Percentiles rank a stretch among this genome's conserved stretches.
Conservation (phyloP, 2,888 invertebrate genomes). For the Drosophila longiperda region DNA sequence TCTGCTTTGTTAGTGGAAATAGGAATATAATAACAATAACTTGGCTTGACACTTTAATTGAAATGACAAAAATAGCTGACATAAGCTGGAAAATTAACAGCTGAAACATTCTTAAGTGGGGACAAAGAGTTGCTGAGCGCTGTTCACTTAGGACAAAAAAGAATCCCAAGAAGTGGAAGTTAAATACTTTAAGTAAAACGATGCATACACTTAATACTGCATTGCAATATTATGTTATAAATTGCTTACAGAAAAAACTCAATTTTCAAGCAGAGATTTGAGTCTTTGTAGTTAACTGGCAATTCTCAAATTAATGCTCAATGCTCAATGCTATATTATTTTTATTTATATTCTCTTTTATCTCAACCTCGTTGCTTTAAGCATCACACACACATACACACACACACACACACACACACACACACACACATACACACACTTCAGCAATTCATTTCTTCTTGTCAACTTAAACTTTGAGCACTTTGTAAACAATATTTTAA, state of each 20-base stretch:
- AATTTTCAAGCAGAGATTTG: background rate
- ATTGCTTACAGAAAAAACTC: background rate
- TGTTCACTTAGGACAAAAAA: background rate
- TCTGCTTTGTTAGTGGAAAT: constrained; percentile 32
- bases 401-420: constrained; percentile 2
- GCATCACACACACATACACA: constrained; percentile 1
- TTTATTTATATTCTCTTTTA: constrained; percentile 1
- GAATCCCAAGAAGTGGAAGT: background rate
- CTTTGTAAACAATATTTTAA: constrained; percentile 70
- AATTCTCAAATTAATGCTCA: background rate
- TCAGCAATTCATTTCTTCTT: constrained; percentile 40
- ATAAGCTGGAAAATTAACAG: constrained; percentile 33
- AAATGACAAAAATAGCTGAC: constrained; percentile 63
- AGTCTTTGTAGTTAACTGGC: background rate
- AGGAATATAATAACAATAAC: constrained; percentile 64
- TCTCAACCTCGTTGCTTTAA: constrained; percentile 3
- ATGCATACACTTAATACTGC: background rate
- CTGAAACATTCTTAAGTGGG: constrained; percentile 12
- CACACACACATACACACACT: constrained; percentile 7
- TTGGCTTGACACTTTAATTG: constrained; percentile 67
- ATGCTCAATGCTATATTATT: background rate
- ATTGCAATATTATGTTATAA: background rate
- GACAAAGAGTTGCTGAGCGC: background rate
- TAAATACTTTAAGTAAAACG: background rate
- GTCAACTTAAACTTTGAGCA: constrained; percentile 45